Percentiles rank a stretch among this genome's conserved stretches.
Evolutionary conservation across 2,888 invertebrate genomes (phyloP).

Genomic region (Cabera pusaria): DNA sequence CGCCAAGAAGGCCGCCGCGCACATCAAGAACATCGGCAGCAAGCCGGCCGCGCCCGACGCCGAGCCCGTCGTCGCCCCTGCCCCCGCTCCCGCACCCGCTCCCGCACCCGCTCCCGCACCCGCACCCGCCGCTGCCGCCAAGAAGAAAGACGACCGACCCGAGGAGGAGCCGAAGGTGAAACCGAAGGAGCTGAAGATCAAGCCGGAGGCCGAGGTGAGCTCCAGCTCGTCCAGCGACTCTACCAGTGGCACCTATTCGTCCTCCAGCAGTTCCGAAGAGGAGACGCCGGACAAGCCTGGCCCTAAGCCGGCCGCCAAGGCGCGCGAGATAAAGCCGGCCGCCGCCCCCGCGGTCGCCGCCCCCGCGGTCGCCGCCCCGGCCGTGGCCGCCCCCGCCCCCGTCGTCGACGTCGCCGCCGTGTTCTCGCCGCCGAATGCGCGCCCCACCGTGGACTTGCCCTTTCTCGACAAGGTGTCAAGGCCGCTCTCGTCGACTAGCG

Average conservation of each 20-base stretch:
- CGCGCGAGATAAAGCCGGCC: conserved; percentile 58
- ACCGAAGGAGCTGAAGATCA: conserved; percentile 68
- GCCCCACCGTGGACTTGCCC: conserved; percentile 87
- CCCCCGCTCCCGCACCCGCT: no score
- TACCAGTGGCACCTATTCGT: conserved; percentile 82
- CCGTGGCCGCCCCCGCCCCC: conserved; percentile 46
- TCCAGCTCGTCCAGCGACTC: conserved; percentile 81
- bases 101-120: no score
- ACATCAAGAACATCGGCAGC: conserved; percentile 90
- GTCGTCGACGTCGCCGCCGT: conserved; percentile 58
- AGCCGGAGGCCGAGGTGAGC: conserved; percentile 58
- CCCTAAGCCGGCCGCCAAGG: conserved; percentile 29
- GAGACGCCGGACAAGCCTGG: conserved; percentile 44
- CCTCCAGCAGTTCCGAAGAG: conserved; percentile 85
- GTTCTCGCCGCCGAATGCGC: conserved; percentile 74
- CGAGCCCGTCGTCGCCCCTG: no score
- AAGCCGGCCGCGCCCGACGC: conserved; percentile 68
- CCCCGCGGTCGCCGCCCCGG: no score
- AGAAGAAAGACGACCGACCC: conserved; percentile 64
- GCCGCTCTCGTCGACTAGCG: conserved; percentile 85
- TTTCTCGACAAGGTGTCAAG: conserved; percentile 91
- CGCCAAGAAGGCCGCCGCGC: conserved; percentile 95
- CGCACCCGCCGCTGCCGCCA: conserved; percentile 63
- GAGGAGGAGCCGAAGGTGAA: conserved; percentile 65
- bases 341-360: conserved; percentile 48